These are phyloP conservation scores for Rhynchopsitta pachyrhyncha DNA, from an alignment of 2,113 vertebrate genomes.

Conservation along the genomic window DNA sequence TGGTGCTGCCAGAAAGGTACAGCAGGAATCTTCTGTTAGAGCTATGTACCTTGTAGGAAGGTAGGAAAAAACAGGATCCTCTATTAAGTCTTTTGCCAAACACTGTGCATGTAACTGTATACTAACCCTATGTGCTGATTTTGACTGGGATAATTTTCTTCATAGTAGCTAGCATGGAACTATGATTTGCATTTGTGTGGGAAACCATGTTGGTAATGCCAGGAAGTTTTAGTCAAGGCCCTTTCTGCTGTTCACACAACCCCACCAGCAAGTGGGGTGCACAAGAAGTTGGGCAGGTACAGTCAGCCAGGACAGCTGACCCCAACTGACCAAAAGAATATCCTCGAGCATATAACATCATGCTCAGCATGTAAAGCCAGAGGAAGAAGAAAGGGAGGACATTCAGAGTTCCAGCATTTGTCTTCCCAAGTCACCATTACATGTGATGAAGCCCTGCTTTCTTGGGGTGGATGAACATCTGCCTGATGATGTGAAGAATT, in stretches of 20 bases:
- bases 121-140: neutral
- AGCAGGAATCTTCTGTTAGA: neutral
- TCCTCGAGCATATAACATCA: no score
- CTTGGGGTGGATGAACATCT: neutral
- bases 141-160: neutral
- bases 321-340: neutral
- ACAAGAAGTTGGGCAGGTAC: neutral
- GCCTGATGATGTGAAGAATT: neutral
- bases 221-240: neutral
- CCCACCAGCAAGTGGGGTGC: neutral
- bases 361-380: neutral
- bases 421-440: neutral
- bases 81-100: neutral
- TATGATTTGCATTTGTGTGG: neutral
- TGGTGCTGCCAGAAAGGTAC: neutral
- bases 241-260: neutral
- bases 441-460: neutral
- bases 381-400: neutral
- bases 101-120: neutral
- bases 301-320: neutral
- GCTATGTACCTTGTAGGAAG: neutral
- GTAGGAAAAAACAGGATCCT: rapidly evolving
- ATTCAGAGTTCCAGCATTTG: neutral
- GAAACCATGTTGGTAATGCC: neutral
- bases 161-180: no score